Evolutionary conservation across 2,888 invertebrate genomes (phyloP).

Genomic region (Caenorhabditis uteleia): DNA sequence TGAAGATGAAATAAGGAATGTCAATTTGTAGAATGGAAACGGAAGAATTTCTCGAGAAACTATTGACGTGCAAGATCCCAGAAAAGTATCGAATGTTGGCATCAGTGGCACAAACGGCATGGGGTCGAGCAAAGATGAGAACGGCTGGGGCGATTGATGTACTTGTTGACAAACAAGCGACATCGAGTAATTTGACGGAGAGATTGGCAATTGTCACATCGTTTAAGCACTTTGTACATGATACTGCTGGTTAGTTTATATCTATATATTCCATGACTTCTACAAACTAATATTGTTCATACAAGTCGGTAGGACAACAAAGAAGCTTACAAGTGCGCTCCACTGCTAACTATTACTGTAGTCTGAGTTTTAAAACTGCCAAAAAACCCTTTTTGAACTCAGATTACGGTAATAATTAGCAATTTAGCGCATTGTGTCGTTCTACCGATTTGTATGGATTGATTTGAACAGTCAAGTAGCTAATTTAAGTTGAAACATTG

Average conservation of each 20-base stretch:
- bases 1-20: neutral
- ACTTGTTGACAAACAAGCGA: conserved; percentile 44
- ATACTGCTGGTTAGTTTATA: conserved; percentile 44
- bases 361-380: too few relatives aligned
- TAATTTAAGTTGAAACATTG: conserved; percentile 12
- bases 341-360: too few relatives aligned
- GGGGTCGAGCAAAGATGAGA: conserved; percentile 58
- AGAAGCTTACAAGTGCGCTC: too few relatives aligned
- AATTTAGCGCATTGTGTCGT: too few relatives aligned
- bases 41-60: conserved; percentile 22
- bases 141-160: conserved; percentile 54
- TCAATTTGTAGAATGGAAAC: conserved; percentile 34
- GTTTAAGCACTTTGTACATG: conserved; percentile 54
- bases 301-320: too few relatives aligned
- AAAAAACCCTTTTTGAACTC: too few relatives aligned
- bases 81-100: conserved; percentile 31
- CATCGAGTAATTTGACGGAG: conserved; percentile 22
- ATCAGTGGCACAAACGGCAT: conserved; percentile 54
- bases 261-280: too few relatives aligned
- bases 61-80: conserved; percentile 8
- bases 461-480: too few relatives aligned
- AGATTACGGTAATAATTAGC: too few relatives aligned
- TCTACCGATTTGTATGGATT: too few relatives aligned
- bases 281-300: too few relatives aligned
- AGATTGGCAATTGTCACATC: conserved; percentile 24